Evolutionary conservation across 2,888 invertebrate species (phyloP), one percentile per base, ranked within the genome.

Genomic region (Melieria crassipennis): DNA sequence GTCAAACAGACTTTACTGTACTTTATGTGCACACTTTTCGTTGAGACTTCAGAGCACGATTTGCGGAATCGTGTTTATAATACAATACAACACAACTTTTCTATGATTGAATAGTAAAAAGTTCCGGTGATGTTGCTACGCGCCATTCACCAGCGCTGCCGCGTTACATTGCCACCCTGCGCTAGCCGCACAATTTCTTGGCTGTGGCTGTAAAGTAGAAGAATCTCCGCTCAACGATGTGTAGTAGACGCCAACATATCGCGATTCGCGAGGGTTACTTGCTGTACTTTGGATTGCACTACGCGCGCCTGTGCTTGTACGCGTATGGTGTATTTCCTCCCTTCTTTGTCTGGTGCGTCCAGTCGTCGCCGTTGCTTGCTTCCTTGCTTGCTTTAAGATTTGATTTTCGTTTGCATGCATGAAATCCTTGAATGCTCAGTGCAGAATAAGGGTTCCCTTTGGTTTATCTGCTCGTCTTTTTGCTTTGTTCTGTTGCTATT

Each of bases 61-160:
- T 9, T 42, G 58, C 30, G 50, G 46, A 67, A 55, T 64, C 30
- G 7, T 62, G 6, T 58, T 10, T 30, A 30, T 64, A 30, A 30
- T 30, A 30, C 30, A 30, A 30, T 30, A 30, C 30, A 30, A 30
- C 30, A 58, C 50, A 67, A 67, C 48, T 67, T 67, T 13, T 57
- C 9, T 43, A 70, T 70, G 66, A 65, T 65, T 60, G 60, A 61
- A 60, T 43, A 69, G 42, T 46, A 10, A 7, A 30, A 62, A 63
- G 50, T 67, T 67, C 48, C 45, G 70, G 66, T 73, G 73, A 73
- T 75, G 75, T 75, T 75, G 73, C 73, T 73, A 69, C 70, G 72
- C 65, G 67, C 61, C 50, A 46, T 11, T 61, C 10, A 58, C 46
- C 50, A 46, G 16, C 16, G 16, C 16, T 0, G 16, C 16, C 16